Conservation (phyloP, 1,140 invertebrate genomes). For the Aphelenchoides besseyi region DNA sequence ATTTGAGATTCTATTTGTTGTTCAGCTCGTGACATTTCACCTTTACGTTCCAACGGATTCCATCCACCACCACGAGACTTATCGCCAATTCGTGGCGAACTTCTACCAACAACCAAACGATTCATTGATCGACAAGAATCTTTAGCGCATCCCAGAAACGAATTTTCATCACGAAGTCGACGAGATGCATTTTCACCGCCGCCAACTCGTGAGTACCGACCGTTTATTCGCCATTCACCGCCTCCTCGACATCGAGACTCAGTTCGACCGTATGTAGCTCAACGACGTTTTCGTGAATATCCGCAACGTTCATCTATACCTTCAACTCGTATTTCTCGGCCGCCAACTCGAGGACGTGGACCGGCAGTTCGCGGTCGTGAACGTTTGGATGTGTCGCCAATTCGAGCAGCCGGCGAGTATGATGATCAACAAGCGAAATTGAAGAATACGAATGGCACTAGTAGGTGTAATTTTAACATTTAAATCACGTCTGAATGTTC, state of each 20-base stretch:
- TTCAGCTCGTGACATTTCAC: neutral
- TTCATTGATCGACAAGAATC: constrained; percentile 1
- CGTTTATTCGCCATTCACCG: neutral
- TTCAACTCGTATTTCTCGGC: neutral
- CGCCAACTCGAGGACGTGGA: neutral
- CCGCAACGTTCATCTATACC: neutral
- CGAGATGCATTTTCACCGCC: neutral
- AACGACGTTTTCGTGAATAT: neutral
- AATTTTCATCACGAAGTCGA: neutral
- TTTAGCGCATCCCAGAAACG: neutral
- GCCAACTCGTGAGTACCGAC: neutral
- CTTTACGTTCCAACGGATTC: neutral
- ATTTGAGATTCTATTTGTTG: neutral
- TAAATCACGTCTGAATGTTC: neutral
- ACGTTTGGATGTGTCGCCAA: neutral
- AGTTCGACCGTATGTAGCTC: neutral
- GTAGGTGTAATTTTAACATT: neutral
- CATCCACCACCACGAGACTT: neutral
- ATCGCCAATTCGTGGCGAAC: constrained; percentile 15
- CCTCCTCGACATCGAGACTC: neutral
- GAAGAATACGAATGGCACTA: neutral
- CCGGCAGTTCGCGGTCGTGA: neutral
- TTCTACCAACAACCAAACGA: constrained; percentile 8
- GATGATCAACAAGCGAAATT: neutral
- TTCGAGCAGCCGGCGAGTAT: neutral